Base-by-base conservation (phyloP, 2,888 invertebrate species). In the Smittia sp. region DNA sequence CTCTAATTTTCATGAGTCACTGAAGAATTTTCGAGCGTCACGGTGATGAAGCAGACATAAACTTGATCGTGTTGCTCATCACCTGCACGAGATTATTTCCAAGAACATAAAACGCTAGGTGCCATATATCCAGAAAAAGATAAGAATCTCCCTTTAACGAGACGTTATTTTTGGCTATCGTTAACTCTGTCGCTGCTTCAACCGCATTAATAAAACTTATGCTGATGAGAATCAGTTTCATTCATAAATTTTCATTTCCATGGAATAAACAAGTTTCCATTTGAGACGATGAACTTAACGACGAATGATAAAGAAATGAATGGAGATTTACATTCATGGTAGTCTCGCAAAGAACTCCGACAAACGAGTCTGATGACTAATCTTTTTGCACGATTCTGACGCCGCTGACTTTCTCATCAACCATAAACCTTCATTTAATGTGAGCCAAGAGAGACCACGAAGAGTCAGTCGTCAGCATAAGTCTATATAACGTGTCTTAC, bases 281-380 rank as follows among this genome's bases (percentile, higher is more conserved):
- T n/a, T n/a, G n/a, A n/a, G n/a, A n/a, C n/a, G 32, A 32, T 46
- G 46, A 32, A 32, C 46, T 46, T 46, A 15, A 46, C 46, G 46
- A 46, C 15, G n/a, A 46, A 46, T 46, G 46, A 46, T 46, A 46
- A 46, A 46, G n/a, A 32, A 32, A 15, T 46, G n/a, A 46, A 15
- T 46, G 6, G 46, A 13, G 46, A 46, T 46, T 46, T 46, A 46
- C 22, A 22, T 58, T 58, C 22, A 22, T 22, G 58, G 2, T 3
- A 58, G 58, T 46, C 11, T 46, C 11, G 2, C n/a, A n/a, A n/a
- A n/a, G 38, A 62, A 27, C 11, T 52, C 69, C 69, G 69, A 70
- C 69, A 70, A 52, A 70, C 9, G 18, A 39, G 11, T 68, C n/a
- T 54, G 69, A 70, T 70, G 69, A 70, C 69, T 54, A 70, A 70